Base-by-base conservation (phyloP, 2,888 invertebrate genomes). In the Hedychridium roseum region DNA sequence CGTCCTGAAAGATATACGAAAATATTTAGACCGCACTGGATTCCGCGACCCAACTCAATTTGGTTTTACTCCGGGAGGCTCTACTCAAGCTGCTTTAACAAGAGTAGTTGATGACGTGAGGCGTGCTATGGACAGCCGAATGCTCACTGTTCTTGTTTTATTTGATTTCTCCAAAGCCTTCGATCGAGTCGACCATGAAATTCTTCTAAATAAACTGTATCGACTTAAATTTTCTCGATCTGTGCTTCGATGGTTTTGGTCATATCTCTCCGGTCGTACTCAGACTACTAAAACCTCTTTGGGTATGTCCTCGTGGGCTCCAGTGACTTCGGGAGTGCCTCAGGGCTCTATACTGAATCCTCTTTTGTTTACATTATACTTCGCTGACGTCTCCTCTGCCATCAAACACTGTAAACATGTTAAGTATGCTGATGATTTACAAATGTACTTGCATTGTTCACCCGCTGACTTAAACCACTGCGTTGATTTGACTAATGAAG, bases 91-190 rank as follows among this genome's bases (percentile, higher is more conserved):
- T 2, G 26, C 36, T 2, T 14, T 43, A 3, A 12, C 35, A n/a
- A 35, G 11, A 6, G 16, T 43, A 1, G 16, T 17, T 3, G 27
- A 43, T n/a, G 35, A 36, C 9, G 21, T 36, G n/a, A 9, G 36
- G 11, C 2, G 1, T 1, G 36, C 11, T 1, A 16, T 36, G 1
- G 43, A 43, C 17, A 11, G 16, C 5, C 1, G 36, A 5, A 35
- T 14, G 7, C 14, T 36, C 1, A 43, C 43, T 1, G 14, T 17
- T 6, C 27, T 27, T 2, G 36, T 43, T 2, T n/a, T 34, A 1
- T 36, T 43, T 27, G 36, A 36, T n/a, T 43, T 43, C 17, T 26
- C 26, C 16, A 43, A 34, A 11, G 42, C 34, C 14, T 42, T 42
- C n/a, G 42, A 42, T 14, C 31, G 18, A 7, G 36, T 36, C 9